Percentiles rank a stretch among this genome's conserved stretches.
Conservation (phyloP, 2,888 invertebrate species). For the Sarcophaga rosellei region DNA sequence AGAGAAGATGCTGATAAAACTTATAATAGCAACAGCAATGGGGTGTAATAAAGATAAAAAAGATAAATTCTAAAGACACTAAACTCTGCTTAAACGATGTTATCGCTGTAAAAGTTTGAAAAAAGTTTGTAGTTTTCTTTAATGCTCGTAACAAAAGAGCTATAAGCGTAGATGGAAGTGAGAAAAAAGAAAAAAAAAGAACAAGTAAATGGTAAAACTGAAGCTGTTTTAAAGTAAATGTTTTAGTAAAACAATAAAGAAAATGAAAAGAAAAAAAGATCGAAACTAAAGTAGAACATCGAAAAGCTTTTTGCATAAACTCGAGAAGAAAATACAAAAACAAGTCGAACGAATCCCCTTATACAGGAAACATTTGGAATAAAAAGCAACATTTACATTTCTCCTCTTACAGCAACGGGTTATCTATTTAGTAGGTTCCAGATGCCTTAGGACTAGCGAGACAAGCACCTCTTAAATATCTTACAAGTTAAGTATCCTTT, state of each 20-base stretch:
- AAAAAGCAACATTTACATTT: neutral
- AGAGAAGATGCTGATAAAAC: neutral
- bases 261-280: neutral
- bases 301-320: slow-evolving; percentile 62
- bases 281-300: slow-evolving; percentile 46
- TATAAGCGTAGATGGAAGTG: neutral
- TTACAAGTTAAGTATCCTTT: too few relatives aligned
- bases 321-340: slow-evolving; percentile 25
- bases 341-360: slow-evolving; percentile 5
- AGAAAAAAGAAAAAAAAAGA: neutral
- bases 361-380: neutral
- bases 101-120: neutral
- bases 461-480: too few relatives aligned
- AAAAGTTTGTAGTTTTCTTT: neutral
- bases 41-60: neutral
- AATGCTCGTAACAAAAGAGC: neutral
- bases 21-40: neutral
- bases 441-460: too few relatives aligned
- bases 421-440: too few relatives aligned
- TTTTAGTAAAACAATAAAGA: slow-evolving; percentile 2
- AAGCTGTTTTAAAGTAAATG: slow-evolving; percentile 18
- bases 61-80: neutral
- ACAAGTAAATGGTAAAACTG: neutral
- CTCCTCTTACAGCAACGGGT: too few relatives aligned
- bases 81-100: slow-evolving; percentile 6